Percentiles rank a stretch among this genome's conserved stretches.
Conservation (phyloP, 2,797 vertebrate genomes). For the Sandelia bainsii region DNA sequence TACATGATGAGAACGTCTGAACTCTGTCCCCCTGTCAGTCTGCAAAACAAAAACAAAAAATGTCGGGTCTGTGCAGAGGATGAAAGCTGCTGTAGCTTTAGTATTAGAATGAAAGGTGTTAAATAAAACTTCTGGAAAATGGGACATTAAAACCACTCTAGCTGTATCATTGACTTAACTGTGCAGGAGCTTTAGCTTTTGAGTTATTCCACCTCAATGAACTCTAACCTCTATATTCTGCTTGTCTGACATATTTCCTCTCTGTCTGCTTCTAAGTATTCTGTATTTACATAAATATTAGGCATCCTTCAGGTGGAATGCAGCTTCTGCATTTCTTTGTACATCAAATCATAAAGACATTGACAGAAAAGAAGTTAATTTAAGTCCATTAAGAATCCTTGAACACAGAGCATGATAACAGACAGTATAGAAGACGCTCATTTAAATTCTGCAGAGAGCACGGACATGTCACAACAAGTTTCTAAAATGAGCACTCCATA, state of each 20-base stretch:
- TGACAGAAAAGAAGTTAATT: neutral
- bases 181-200: neutral
- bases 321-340: constrained; percentile 7
- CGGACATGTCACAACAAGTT: constrained; percentile 47
- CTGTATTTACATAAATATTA: neutral
- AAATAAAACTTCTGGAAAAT: neutral
- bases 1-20: constrained; percentile 92
- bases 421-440: constrained; percentile 4
- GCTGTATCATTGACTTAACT: neutral
- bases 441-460: constrained; percentile 12
- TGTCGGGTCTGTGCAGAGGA: neutral
- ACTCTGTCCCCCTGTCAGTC: constrained; percentile 89
- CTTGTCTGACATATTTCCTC: neutral
- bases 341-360: constrained; percentile 5
- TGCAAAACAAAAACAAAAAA: constrained; percentile 57
- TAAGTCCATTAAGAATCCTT: neutral
- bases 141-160: neutral
- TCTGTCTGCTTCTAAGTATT: neutral
- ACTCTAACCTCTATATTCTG: neutral
- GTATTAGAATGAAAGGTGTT: neutral
- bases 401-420: neutral
- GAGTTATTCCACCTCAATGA: neutral
- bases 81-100: neutral
- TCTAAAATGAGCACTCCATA: constrained; percentile 29
- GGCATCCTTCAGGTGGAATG: too few species aligned